These are phyloP conservation scores for Danionella cerebrum DNA, from an alignment of 2,113 vertebrate genomes.

Conservation along the genomic window DNA sequence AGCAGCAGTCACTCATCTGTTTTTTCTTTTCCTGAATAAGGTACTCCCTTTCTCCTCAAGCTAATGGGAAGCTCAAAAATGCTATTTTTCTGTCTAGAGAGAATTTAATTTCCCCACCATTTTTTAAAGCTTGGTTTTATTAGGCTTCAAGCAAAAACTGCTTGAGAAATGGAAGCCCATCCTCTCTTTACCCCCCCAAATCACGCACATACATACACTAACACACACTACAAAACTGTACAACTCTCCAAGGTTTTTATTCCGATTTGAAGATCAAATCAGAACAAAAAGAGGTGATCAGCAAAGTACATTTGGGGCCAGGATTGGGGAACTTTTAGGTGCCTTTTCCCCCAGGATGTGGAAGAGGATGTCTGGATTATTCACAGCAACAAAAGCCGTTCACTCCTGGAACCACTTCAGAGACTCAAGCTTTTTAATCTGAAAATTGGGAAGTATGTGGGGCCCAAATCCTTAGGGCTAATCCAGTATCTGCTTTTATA, in stretches of 20 bases:
- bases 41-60: not conserved
- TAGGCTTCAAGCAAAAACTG: not conserved
- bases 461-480: constrained; percentile 57
- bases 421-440: constrained; percentile 69
- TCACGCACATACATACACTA: constrained; percentile 40
- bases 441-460: constrained; percentile 68
- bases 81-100: not conserved
- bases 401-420: constrained; percentile 72
- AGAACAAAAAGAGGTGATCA: constrained; percentile 36
- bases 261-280: constrained; percentile 40
- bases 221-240: constrained; percentile 45
- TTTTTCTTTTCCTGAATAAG: constrained; percentile 4
- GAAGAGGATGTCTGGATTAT: constrained; percentile 76
- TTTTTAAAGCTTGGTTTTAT: constrained; percentile 11
- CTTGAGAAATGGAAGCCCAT: constrained; percentile 44
- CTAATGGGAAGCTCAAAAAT: not conserved
- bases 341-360: constrained; percentile 67
- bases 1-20: constrained; percentile 10
- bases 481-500: constrained; percentile 60
- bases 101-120: not conserved
- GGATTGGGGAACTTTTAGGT: constrained; percentile 46
- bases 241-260: constrained; percentile 38
- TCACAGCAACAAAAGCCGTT: constrained; percentile 76
- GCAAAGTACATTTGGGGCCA: constrained; percentile 4
- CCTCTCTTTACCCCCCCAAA: constrained; percentile 44